Percentiles rank a stretch among this genome's conserved stretches.
These are phyloP conservation scores for Pogonognathellus flavescens DNA, from an alignment of 1,140 invertebrate genomes.

Conservation along the genomic window DNA sequence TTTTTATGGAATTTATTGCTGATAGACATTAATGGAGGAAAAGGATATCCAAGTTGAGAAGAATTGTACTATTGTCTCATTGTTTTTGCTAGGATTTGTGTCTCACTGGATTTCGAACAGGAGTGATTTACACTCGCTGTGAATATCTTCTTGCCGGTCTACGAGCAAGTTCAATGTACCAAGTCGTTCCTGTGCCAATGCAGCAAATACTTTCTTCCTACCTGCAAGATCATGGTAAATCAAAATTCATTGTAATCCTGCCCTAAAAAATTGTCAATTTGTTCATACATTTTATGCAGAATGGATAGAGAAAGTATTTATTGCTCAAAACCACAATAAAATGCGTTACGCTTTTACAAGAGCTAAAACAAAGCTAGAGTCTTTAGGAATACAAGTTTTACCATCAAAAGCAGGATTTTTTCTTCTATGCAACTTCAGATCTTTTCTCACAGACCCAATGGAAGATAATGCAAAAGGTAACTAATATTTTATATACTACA, in stretches of 20 bases:
- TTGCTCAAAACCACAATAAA: conserved; percentile 22
- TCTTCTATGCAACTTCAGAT: conserved; percentile 23
- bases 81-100: conserved; percentile 26
- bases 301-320: conserved; percentile 45
- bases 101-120: conserved; percentile 42
- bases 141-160: conserved; percentile 8
- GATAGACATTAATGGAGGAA: too few relatives aligned
- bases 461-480: conserved; percentile 20
- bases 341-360: conserved; percentile 43
- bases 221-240: conserved; percentile 47
- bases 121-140: conserved; percentile 17
- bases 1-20: too few relatives aligned
- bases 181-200: background rate
- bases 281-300: background rate
- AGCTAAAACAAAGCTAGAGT: conserved; percentile 41
- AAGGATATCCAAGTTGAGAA: too few relatives aligned
- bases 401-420: conserved; percentile 51
- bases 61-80: too few relatives aligned
- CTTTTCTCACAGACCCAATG: background rate
- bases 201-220: conserved; percentile 29
- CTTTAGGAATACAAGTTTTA: conserved; percentile 31
- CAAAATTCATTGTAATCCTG: background rate
- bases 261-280: too few relatives aligned
- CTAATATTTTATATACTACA: background rate
- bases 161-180: background rate